A percentile compares a stretch with the other conserved stretches of the same genome.
These are phyloP conservation scores for Gerris lacustris DNA, from an alignment of 2,888 invertebrate species.

Conservation along the genomic window DNA sequence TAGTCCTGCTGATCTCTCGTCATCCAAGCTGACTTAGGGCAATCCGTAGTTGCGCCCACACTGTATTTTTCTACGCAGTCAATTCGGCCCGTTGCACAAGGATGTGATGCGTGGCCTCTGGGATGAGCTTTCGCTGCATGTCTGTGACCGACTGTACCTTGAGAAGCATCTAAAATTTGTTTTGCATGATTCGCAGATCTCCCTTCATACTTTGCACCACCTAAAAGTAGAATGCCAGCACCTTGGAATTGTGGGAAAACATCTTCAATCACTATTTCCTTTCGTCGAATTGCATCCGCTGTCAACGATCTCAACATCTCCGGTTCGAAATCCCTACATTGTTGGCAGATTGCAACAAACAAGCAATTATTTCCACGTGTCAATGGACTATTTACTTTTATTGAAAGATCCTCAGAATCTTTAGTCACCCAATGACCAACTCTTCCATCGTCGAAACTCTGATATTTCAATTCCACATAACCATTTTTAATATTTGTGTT, in stretches of 20 bases:
- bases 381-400: not conserved
- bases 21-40: not conserved
- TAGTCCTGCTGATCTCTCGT: not conserved
- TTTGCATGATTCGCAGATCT: not conserved
- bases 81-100: not conserved
- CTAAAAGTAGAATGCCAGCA: not conserved
- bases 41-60: not conserved
- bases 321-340: not conserved
- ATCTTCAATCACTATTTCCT: not conserved
- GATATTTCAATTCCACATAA: not conserved
- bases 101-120: not conserved
- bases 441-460: not conserved
- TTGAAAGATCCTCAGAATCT: not conserved
- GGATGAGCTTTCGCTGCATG: slow-evolving; percentile 3
- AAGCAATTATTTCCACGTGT: not conserved
- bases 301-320: not conserved
- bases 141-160: not conserved
- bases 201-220: slow-evolving; percentile 2
- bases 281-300: not conserved
- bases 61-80: slow-evolving; percentile 4
- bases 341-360: not conserved
- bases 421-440: not conserved
- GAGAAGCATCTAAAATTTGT: not conserved
- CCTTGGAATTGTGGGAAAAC: not conserved
- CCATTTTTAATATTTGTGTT: no score